Conservation (phyloP, 2,797 vertebrate species). For the Aplochiton taeniatus region DNA sequence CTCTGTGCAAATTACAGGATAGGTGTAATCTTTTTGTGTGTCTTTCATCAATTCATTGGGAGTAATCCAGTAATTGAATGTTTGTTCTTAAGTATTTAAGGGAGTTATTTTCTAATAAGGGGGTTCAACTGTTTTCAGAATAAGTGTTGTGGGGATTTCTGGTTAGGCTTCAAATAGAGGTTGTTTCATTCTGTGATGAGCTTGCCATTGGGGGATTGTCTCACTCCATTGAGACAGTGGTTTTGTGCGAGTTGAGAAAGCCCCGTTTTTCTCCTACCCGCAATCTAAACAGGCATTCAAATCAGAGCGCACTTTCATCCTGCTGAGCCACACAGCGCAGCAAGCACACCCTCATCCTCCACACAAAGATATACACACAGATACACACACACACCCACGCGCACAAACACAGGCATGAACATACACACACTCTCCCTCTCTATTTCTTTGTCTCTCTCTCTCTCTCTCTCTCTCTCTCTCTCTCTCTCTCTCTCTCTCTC, state of each 20-base stretch:
- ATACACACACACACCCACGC: background rate
- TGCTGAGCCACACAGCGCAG: too few species aligned
- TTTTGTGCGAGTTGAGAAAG: background rate
- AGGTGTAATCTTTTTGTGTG: background rate
- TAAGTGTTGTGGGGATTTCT: conserved; percentile 26
- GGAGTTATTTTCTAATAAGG: conserved; percentile 23
- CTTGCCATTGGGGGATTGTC: conserved; percentile 5
- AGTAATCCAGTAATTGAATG: conserved; percentile 30
- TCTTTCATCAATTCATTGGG: conserved; percentile 36
- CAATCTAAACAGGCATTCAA: too few species aligned
- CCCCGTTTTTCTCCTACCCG: background rate
- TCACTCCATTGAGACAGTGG: conserved; percentile 3
- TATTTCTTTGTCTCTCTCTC: background rate
- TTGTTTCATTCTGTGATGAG: conserved; percentile 1
- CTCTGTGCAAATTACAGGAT: background rate
- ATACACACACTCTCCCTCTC: too few species aligned
- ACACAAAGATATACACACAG: background rate
- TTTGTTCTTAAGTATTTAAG: conserved; percentile 21
- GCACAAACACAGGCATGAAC: background rate
- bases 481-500: background rate
- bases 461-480: background rate
- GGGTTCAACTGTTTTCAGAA: conserved; percentile 25
- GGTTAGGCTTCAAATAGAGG: conserved; percentile 9
- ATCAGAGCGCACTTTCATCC: too few species aligned
- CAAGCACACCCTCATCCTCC: background rate